Evolutionary conservation across 2,113 vertebrate species (phyloP).

Genomic region (Cynocephalus volans): DNA sequence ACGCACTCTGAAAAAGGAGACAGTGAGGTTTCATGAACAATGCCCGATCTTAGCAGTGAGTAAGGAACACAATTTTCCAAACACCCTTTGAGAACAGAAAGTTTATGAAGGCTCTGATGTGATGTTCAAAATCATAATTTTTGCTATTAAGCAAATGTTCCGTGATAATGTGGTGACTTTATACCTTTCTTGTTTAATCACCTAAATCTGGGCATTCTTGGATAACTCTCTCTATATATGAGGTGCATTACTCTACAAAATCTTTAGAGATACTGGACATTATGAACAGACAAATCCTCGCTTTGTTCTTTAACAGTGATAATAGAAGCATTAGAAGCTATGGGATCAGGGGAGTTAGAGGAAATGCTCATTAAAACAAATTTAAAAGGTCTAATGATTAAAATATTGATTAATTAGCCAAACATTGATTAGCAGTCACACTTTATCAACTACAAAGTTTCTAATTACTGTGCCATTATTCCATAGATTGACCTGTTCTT

Average conservation of each 20-base stretch:
- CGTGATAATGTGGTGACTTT: background rate
- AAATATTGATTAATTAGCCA: conserved; percentile 99
- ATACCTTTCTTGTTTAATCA: conserved; percentile 61
- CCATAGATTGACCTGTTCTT: conserved; percentile 95
- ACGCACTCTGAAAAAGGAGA: background rate
- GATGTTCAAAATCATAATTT: conserved; percentile 69
- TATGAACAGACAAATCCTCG: conserved; percentile 82
- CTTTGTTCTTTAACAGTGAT: conserved; percentile 92
- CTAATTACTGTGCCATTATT: conserved; percentile 97
- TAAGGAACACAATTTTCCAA: conserved; percentile 46
- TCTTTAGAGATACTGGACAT: conserved; percentile 63
- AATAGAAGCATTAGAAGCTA: conserved; percentile 90
- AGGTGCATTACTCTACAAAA: conserved; percentile 45
- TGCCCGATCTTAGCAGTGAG: background rate
- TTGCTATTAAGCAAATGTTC: conserved; percentile 61
- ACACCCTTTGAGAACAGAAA: conserved; percentile 59
- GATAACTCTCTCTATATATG: background rate
- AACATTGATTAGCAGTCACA: conserved; percentile 99
- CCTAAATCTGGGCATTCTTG: conserved; percentile 54
- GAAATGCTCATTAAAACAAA: conserved; percentile 97
- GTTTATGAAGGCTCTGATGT: conserved; percentile 75
- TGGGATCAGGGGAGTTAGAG: conserved; percentile 95
- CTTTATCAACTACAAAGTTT: conserved; percentile 97
- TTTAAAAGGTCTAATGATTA: conserved; percentile 99
- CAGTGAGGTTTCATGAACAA: background rate